Evolutionary conservation across 2,888 invertebrate genomes (phyloP).

Genomic region (Xanthia togata): DNA sequence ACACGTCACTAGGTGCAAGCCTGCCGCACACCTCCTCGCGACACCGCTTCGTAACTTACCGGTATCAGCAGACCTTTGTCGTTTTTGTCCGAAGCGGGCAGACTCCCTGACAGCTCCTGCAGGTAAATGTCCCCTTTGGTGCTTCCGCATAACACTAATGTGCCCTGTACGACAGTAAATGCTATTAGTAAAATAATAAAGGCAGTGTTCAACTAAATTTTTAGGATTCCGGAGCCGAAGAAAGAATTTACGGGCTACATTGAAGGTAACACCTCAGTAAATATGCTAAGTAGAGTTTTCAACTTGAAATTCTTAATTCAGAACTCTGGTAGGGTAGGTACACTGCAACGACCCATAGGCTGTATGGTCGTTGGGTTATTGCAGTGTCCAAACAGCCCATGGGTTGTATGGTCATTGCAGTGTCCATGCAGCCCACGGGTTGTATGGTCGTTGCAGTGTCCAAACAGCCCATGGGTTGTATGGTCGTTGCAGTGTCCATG

Average conservation of each 20-base stretch:
- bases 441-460: too few species aligned
- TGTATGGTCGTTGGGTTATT: too few species aligned
- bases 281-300: neutral
- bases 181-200: conserved; percentile 4
- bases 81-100: conserved; percentile 92
- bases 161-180: conserved; percentile 84
- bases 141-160: conserved; percentile 93
- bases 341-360: too few species aligned
- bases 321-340: too few species aligned
- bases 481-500: too few species aligned
- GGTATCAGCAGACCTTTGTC: conserved; percentile 93
- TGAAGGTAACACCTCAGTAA: neutral
- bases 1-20: neutral
- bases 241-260: neutral
- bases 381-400: too few species aligned
- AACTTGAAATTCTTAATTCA: too few species aligned
- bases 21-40: neutral
- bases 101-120: conserved; percentile 93
- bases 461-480: too few species aligned
- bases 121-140: conserved; percentile 93
- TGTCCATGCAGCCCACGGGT: too few species aligned
- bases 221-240: neutral
- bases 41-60: conserved; percentile 85
- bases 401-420: too few species aligned
- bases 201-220: neutral